Evolutionary conservation across 2,888 invertebrate species (phyloP).

Genomic region (Chrysolina haemoptera): DNA sequence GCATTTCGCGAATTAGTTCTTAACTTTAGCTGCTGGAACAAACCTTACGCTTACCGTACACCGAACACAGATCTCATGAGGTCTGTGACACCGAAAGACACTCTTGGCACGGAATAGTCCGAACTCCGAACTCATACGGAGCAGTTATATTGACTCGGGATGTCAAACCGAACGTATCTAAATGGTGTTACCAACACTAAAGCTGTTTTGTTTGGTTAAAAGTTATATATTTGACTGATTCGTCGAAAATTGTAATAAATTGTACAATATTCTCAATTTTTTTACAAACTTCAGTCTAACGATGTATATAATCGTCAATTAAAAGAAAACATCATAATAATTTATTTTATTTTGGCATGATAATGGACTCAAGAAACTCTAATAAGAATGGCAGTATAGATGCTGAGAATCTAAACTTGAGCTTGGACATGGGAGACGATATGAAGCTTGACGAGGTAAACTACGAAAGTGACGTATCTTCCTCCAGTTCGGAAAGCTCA

Average conservation of each 20-base stretch:
- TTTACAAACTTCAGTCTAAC: slow-evolving; percentile 7
- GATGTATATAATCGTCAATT: slow-evolving; percentile 20
- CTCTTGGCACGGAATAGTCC: too few species aligned
- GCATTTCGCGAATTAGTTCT: too few species aligned
- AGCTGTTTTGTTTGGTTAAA: slow-evolving; percentile 31
- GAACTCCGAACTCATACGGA: too few species aligned
- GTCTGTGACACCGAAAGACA: too few species aligned
- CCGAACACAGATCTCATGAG: too few species aligned
- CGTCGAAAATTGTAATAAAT: slow-evolving; percentile 9
- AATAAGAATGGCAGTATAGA: slow-evolving; percentile 68
- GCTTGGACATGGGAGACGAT: slow-evolving; percentile 82
- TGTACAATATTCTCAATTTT: slow-evolving; percentile 2
- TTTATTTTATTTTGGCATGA: slow-evolving; percentile 37
- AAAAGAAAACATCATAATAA: neutral
- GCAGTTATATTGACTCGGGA: too few species aligned
- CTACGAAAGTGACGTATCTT: slow-evolving; percentile 93
- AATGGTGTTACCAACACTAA: slow-evolving; percentile 24
- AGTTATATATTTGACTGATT: slow-evolving; percentile 16
- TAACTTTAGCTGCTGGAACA: too few species aligned
- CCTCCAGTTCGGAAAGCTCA: slow-evolving; percentile 81
- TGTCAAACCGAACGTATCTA: neutral
- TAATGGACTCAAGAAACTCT: slow-evolving; percentile 66
- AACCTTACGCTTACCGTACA: too few species aligned
- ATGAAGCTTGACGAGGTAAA: slow-evolving; percentile 83
- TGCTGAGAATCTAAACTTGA: slow-evolving; percentile 67